These are phyloP conservation scores for Bedellia somnulentella DNA, from an alignment of 2,888 invertebrate genomes.

Conservation along the genomic window DNA sequence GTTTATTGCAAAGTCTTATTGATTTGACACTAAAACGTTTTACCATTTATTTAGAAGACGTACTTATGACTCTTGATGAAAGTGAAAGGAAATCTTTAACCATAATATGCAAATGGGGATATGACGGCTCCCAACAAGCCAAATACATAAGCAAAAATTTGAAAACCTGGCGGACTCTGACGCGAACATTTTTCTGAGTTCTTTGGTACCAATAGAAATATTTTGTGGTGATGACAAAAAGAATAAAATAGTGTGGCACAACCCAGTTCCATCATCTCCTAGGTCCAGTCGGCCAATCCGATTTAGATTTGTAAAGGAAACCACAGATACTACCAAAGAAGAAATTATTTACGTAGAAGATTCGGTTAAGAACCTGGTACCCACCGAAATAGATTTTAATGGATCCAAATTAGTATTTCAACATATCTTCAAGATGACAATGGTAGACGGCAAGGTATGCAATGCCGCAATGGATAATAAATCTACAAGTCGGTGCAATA, in stretches of 20 bases:
- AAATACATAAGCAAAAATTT: constrained; percentile 17
- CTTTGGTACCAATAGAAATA: constrained; percentile 9
- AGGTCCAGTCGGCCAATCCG: constrained; percentile 14
- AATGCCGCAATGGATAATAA: constrained; percentile 7
- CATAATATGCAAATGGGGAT: constrained; percentile 15
- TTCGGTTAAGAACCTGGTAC: constrained; percentile 5
- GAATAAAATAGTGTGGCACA: constrained; percentile 15
- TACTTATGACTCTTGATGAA: constrained; percentile 5
- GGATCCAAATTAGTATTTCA: constrained; percentile 2
- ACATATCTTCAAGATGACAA: constrained; percentile 10
- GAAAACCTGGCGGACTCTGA: constrained; percentile 12
- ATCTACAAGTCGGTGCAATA: constrained; percentile 7
- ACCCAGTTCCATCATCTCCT: constrained; percentile 15
- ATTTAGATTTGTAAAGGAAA: constrained; percentile 12
- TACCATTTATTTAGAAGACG: constrained; percentile 8
- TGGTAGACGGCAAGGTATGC: constrained; percentile 12
- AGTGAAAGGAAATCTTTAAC: constrained; percentile 6
- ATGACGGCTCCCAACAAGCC: constrained; percentile 16
- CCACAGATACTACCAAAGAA: constrained; percentile 9
- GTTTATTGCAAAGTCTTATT: constrained; percentile 5
- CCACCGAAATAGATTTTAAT: neutral
- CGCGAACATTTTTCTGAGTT: constrained; percentile 17
- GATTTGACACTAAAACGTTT: constrained; percentile 11
- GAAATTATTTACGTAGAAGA: constrained; percentile 10
- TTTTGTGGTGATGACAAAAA: constrained; percentile 6